Evolutionary conservation across 1,140 invertebrate genomes (phyloP), one percentile per base, ranked within the genome.

Genomic region (Bombus pyrosoma): DNA sequence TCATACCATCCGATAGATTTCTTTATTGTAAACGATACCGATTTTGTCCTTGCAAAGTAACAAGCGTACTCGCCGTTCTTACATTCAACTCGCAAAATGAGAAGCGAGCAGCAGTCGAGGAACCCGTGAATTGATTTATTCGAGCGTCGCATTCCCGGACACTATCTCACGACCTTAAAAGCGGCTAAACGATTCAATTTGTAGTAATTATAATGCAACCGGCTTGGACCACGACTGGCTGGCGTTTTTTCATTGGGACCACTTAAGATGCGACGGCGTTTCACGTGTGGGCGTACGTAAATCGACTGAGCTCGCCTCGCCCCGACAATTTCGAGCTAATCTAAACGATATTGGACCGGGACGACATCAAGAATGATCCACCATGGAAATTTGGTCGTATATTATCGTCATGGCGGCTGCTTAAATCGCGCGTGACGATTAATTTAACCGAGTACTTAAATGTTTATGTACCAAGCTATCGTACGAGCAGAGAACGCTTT

Each of bases 111-210:
- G 83, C 39, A 34, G 37, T 37, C 39, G 72, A 73, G 81, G 47
- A 74, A 43, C 80, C 57, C 47, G 72, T 76, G 69, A 75, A 86
- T 87, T 83, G 89, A 91, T 91, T 91, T 90, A 87, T 90, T 85
- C 85, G 73, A 79, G 80, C 78, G 72, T 85, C 87, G 68, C 90
- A 91, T 91, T 91, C 88, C 76, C 82, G 88, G 86, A 84, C 87
- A 84, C 84, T 91, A 91, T 91, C 91, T 91, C 91, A 91, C 88
- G 90, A 90, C 90, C 91, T 91, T 91, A 91, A 91, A 91, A 91
- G 90, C 91, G 88, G 89, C 91, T 91, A 91, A 91, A 91, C 91
- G 91, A 91, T 91, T 91, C 91, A 91, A 91, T 91, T 91, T 91
- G 91, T 91, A 91, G 86, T 91, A 91, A 91, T 91, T 91, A 91